A percentile compares a stretch with the other conserved stretches of the same genome.
Evolutionary conservation across 2,113 vertebrate genomes (phyloP).

Genomic region (Vulpes ferrilata): DNA sequence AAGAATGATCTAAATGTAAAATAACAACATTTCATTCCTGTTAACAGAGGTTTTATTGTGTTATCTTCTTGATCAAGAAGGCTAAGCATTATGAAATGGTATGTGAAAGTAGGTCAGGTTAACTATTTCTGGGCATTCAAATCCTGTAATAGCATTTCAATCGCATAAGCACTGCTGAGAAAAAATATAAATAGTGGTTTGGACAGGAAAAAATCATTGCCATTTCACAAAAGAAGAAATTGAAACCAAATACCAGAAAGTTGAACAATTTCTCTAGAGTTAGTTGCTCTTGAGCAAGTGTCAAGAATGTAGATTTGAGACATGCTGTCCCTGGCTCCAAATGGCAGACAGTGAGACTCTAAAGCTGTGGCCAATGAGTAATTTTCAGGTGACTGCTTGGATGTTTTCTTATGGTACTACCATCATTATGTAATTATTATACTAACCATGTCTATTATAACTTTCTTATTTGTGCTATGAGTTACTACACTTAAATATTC

Average conservation of each 20-base stretch:
- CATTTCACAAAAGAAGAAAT: conserved; percentile 27
- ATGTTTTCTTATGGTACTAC: not conserved
- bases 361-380: not conserved
- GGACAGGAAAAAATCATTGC: conserved; percentile 8
- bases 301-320: conserved; percentile 15
- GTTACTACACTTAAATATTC: not conserved
- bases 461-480: not conserved
- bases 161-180: not conserved
- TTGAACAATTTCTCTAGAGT: not conserved
- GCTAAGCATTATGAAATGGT: not conserved
- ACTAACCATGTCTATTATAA: not conserved
- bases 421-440: not conserved
- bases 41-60: not conserved
- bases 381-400: not conserved
- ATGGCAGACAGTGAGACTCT: not conserved
- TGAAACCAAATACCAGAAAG: not conserved
- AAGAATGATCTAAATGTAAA: conserved; percentile 44
- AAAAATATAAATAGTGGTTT: not conserved
- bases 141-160: not conserved
- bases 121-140: not conserved
- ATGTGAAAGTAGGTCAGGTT: not conserved
- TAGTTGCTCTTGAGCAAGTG: not conserved
- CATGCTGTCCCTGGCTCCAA: not conserved
- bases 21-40: not conserved
- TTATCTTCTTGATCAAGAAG: not conserved